These are phyloP conservation scores for Lasioglossum leucozonium DNA, from an alignment of 2,888 invertebrate species.

Conservation along the genomic window DNA sequence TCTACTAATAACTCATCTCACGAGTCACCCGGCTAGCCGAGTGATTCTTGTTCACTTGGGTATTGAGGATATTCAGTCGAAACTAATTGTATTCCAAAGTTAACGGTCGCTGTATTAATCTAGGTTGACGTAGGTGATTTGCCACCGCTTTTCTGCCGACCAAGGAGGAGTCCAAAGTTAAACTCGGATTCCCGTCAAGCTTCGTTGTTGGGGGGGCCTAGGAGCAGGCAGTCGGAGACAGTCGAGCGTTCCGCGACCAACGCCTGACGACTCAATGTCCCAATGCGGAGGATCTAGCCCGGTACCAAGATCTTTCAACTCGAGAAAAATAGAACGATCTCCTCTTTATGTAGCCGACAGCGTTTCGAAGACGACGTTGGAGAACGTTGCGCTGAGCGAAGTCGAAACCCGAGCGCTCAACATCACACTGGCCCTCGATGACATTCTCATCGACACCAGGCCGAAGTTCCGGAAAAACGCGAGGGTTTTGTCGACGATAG, in stretches of 20 bases:
- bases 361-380: constrained; percentile 85
- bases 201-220: constrained; percentile 89
- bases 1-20: neutral
- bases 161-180: constrained; percentile 91
- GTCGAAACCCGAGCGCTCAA: constrained; percentile 75
- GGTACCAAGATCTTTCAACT: constrained; percentile 78
- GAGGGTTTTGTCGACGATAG: constrained; percentile 88
- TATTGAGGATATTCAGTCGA: neutral
- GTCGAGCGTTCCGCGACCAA: constrained; percentile 87
- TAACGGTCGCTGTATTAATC: neutral
- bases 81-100: neutral
- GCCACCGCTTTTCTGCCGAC: constrained; percentile 93
- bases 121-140: constrained; percentile 82
- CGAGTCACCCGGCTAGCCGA: neutral
- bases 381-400: constrained; percentile 79
- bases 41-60: neutral
- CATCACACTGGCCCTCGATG: constrained; percentile 80
- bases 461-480: constrained; percentile 77
- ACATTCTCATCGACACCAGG: constrained; percentile 76
- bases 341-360: constrained; percentile 86
- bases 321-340: constrained; percentile 84
- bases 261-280: constrained; percentile 79
- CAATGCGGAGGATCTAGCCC: constrained; percentile 86
- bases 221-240: constrained; percentile 88
- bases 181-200: constrained; percentile 92